Base-by-base conservation (phyloP, 1,140 invertebrate species). In the Zaprionus davidi region DNA sequence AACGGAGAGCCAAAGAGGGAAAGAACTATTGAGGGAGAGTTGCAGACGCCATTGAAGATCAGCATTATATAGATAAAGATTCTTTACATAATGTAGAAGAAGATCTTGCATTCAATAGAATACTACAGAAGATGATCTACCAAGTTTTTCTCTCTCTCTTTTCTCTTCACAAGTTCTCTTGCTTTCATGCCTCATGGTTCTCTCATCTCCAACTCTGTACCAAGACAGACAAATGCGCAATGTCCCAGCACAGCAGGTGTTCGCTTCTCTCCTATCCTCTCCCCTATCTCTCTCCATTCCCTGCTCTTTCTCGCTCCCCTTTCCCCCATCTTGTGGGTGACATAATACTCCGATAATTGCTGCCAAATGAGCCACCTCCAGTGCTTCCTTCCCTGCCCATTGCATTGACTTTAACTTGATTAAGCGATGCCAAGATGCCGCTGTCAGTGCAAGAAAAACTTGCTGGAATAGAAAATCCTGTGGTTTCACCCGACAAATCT, bases 321-420 rank as follows among this genome's bases (percentile, higher is more conserved):
- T 24, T 5, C 36, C 13, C 1, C 36, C 36, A 38, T 5, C 34
- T 59, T 74, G 59, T 69, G 75, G 74, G 82, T 84, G 82, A 84
- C 78, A 81, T 85, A 85, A 85, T 81, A 67, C 79, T 53, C 71
- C 63, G 67, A 79, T 85, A 85, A 85, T 85, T 85, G 82, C 67
- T 85, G 82, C 69, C 38, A 71, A 84, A 78, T 59, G 75, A 72
- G 56, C 57, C 63, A 71, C 15, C 62, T 62, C 74, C 68, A 85
- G 63, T 46, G 31, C 38, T n/a, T 65, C 75, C 60, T 46, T 9
- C 11, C 6, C 41, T 46, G 9, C 6, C 41, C 6, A 46, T 46
- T 46, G 41, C 17, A 7, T 11, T 46, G 31, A 53, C 53, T 31
- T 62, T 70, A 85, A 85, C 57, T 85, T 79, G 62, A 74, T 85